Evolutionary conservation across 1,140 invertebrate species (phyloP).

Genomic region (Apolygus lucorum): DNA sequence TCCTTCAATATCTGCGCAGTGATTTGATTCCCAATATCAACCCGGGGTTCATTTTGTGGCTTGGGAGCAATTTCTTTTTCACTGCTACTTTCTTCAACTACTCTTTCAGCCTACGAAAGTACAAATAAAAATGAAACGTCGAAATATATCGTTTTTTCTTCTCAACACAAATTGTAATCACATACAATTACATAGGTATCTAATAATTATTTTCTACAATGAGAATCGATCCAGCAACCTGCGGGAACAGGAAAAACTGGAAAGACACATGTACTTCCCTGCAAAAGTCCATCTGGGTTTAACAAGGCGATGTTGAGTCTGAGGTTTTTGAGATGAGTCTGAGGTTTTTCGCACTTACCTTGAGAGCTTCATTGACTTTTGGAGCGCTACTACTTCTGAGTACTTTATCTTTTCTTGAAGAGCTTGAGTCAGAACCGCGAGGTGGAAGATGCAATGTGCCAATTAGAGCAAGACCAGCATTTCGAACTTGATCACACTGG

Average conservation of each 20-base stretch:
- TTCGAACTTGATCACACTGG: not conserved
- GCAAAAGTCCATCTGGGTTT: too few species aligned
- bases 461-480: slow-evolving; percentile 23
- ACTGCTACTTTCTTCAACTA: not conserved
- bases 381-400: not conserved
- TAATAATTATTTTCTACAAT: too few species aligned
- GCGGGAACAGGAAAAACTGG: too few species aligned
- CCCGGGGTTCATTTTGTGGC: slow-evolving; percentile 58
- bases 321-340: too few species aligned
- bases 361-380: not conserved
- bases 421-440: not conserved
- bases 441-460: not conserved
- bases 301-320: too few species aligned
- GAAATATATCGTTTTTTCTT: too few species aligned
- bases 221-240: too few species aligned
- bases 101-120: not conserved
- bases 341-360: too few species aligned
- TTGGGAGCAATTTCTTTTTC: slow-evolving; percentile 25
- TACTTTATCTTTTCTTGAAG: not conserved
- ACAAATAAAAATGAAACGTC: not conserved
- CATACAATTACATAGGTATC: too few species aligned
- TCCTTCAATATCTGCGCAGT: slow-evolving; percentile 72
- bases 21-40: slow-evolving; percentile 78
- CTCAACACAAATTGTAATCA: too few species aligned
- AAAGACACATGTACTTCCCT: too few species aligned